These are phyloP conservation scores for Charina bottae DNA, from an alignment of 2,113 vertebrate genomes.

Conservation along the genomic window DNA sequence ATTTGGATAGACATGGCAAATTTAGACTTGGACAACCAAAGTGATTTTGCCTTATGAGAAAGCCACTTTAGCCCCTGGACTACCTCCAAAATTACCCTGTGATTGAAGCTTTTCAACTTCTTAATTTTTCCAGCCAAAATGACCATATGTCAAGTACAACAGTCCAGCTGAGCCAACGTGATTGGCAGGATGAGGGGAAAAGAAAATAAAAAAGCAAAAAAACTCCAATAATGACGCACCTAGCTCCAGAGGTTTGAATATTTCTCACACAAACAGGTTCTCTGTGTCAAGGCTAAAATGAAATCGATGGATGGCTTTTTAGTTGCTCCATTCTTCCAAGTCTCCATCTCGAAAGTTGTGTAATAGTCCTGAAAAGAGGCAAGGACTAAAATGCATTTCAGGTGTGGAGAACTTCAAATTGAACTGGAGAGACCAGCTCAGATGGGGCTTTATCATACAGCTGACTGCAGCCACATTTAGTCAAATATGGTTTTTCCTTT, in stretches of 20 bases:
- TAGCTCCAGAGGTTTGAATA: constrained; percentile 34
- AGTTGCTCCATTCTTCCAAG: constrained; percentile 11
- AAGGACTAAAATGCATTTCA: background rate
- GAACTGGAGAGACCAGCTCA: background rate
- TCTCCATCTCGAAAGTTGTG: constrained; percentile 48
- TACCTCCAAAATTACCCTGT: constrained; percentile 29
- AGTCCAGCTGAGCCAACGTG: constrained; percentile 51
- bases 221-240: background rate
- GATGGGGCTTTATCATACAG: no score
- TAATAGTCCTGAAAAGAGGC: constrained; percentile 20
- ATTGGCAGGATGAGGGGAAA: constrained; percentile 25
- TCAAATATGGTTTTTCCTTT: background rate
- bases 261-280: constrained; percentile 41
- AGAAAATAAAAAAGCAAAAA: constrained; percentile 15
- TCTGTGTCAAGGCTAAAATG: constrained; percentile 12
- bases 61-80: constrained; percentile 37
- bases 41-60: constrained; percentile 48
- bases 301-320: constrained; percentile 6
- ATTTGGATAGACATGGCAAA: constrained; percentile 42
- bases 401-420: background rate
- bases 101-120: constrained; percentile 38
- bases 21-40: constrained; percentile 40
- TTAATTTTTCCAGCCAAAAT: constrained; percentile 64
- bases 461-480: background rate
- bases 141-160: constrained; percentile 41